A percentile compares a stretch with the other conserved stretches of the same genome.
phyloP scores from a whole-genome alignment of 1,140 invertebrate species.

The Wiebesia pumilae region DNA sequence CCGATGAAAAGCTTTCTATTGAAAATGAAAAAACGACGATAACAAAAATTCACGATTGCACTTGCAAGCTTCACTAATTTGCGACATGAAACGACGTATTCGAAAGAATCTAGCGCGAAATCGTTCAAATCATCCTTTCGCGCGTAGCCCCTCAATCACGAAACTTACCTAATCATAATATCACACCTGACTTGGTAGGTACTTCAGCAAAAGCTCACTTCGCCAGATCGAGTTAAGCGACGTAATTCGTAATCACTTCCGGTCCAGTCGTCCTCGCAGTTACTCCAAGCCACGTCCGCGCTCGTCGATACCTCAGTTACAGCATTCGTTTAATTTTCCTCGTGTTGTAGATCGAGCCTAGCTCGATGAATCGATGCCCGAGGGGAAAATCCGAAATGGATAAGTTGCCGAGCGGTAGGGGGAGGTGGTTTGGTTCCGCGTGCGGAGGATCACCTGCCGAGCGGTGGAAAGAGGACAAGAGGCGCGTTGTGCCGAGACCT shows the following conservation, averaged over 20 bases:
- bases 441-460: not conserved
- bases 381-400: not conserved
- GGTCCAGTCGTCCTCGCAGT: not conserved
- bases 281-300: not conserved
- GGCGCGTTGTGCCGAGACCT: slow-evolving; percentile 26
- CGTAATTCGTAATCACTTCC: not conserved
- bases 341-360: not conserved
- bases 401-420: not conserved
- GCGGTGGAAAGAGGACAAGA: not conserved
- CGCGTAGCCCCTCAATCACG: not conserved
- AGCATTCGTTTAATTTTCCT: too few species aligned
- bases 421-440: not conserved
- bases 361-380: not conserved
- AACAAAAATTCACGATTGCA: too few species aligned
- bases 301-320: not conserved
- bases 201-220: slow-evolving; percentile 62
- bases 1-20: not conserved
- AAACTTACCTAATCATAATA: slow-evolving; percentile 74
- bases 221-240: not conserved
- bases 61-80: too few species aligned
- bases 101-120: too few species aligned
- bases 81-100: too few species aligned
- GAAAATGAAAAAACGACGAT: not conserved
- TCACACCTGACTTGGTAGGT: slow-evolving; percentile 58
- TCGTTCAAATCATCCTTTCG: too few species aligned